Base-by-base conservation (phyloP, 2,888 invertebrate genomes). In the Nasonovia ribisnigri region DNA sequence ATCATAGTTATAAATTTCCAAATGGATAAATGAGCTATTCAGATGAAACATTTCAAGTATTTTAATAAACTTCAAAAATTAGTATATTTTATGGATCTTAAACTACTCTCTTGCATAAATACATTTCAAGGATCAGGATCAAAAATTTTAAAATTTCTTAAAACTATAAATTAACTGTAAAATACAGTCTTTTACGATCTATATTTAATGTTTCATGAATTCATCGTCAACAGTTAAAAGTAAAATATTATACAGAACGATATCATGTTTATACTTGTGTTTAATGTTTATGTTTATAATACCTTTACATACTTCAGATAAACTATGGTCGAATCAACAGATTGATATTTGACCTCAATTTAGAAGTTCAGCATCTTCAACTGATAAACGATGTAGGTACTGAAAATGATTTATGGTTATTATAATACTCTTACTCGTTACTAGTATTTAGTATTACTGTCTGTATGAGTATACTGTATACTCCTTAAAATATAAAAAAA, bases 311-410 rank as follows among this genome's bases (percentile, higher is more conserved):
- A n/a, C 46, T 86, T 86, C 46, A 86, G 46, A 86, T 46, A 46
- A 86, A 86, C 16, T 46, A n/a, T 89, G 67, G 48, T 16, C 36
- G 51, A 91, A 42, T 91, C 84, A 84, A 84, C 77, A 86, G 92
- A 86, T 87, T 48, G 60, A 91, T 42, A 87, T 92, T 87, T 92
- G 92, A 92, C 92, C 92, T 92, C 84, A 8, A 91, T 91, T 91
- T 51, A 91, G 11, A 42, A 57, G 43, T 91, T 84, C 84, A 57
- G 6, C 84, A 46, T 84, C 57, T 84, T 42, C 84, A 29, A 77
- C 26, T 77, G 20, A 36, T 36, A 77, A 67, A 77, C 36, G 46
- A 46, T 46, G 46, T n/a, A n/a, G n/a, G n/a, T 46, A 46, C 46
- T 46, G 16, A 67, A 67, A 67, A 67, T 67, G 16, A 67, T 67